A percentile compares a stretch with the other conserved stretches of the same genome.
Evolutionary conservation across 2,888 invertebrate genomes (phyloP).

Genomic region (Orchesellides sinensis): DNA sequence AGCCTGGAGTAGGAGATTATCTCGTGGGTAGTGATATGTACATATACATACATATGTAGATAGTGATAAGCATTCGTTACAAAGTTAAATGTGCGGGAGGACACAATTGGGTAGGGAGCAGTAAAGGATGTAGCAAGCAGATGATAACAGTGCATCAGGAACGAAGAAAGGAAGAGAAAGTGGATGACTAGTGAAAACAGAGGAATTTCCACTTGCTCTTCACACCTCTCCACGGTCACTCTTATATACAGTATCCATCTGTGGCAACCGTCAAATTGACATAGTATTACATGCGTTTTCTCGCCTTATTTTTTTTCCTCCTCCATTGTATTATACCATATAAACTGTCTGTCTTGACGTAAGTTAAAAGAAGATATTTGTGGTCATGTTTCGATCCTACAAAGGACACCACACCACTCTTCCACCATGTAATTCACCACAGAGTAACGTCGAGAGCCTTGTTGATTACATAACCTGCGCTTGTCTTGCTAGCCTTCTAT

Average conservation of each 20-base stretch:
- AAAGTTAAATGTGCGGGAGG: no score
- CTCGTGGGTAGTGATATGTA: no score
- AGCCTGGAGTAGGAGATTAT: no score
- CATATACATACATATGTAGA: no score
- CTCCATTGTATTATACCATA: not conserved
- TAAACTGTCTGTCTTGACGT: not conserved
- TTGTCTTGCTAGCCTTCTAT: not conserved
- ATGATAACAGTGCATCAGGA: not conserved
- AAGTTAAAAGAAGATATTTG: not conserved
- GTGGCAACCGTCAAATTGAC: conserved; percentile 30
- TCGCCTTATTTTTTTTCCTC: not conserved
- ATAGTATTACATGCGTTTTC: conserved; percentile 16
- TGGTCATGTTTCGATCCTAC: not conserved
- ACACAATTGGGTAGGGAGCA: not conserved
- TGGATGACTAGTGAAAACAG: conserved; percentile 12
- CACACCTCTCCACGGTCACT: conserved; percentile 46
- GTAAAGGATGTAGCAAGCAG: not conserved
- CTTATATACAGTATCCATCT: not conserved
- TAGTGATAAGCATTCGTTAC: no score
- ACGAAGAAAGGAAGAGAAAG: not conserved
- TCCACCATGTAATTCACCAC: not conserved
- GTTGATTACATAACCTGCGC: not conserved
- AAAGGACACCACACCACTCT: not conserved
- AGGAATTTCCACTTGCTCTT: conserved; percentile 38
- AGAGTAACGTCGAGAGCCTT: not conserved